These are phyloP conservation scores for Verasper variegatus DNA, from an alignment of 2,113 vertebrate genomes.

Conservation along the genomic window DNA sequence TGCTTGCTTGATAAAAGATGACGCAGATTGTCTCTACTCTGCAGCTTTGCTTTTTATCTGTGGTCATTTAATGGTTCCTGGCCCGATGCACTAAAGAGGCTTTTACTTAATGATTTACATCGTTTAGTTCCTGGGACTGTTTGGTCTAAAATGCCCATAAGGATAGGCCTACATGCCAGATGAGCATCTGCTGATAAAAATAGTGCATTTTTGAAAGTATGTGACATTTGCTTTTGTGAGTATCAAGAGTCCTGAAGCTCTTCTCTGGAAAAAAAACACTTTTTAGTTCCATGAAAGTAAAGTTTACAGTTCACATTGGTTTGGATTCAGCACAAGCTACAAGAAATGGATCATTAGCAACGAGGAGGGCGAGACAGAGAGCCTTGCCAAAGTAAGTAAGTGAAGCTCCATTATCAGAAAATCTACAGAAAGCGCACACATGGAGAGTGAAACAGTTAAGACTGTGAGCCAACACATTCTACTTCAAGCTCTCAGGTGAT, in stretches of 20 bases:
- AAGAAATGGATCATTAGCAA: no score
- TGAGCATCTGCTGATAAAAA: not conserved
- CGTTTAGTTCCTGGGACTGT: not conserved
- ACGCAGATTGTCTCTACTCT: no score
- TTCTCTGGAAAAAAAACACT: no score
- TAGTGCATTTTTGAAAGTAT: not conserved
- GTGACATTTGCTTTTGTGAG: no score
- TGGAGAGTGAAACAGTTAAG: not conserved
- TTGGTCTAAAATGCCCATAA: not conserved
- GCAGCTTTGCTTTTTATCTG: not conserved
- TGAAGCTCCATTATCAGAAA: no score
- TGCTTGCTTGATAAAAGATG: no score
- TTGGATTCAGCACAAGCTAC: not conserved
- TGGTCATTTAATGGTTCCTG: not conserved
- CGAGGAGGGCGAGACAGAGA: no score
- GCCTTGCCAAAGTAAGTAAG: no score
- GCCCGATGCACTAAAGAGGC: not conserved
- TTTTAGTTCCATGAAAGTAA: not conserved
- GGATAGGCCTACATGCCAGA: no score
- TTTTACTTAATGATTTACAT: not conserved
- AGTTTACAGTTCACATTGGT: not conserved
- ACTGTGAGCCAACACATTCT: not conserved
- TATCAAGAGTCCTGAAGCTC: not conserved
- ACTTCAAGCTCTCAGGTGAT: conserved; percentile 15
- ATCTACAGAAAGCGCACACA: not conserved